Percentiles rank a stretch among this genome's conserved stretches.
phyloP scores from a whole-genome alignment of 2,888 invertebrate genomes.

The Apotomis betuletana region DNA sequence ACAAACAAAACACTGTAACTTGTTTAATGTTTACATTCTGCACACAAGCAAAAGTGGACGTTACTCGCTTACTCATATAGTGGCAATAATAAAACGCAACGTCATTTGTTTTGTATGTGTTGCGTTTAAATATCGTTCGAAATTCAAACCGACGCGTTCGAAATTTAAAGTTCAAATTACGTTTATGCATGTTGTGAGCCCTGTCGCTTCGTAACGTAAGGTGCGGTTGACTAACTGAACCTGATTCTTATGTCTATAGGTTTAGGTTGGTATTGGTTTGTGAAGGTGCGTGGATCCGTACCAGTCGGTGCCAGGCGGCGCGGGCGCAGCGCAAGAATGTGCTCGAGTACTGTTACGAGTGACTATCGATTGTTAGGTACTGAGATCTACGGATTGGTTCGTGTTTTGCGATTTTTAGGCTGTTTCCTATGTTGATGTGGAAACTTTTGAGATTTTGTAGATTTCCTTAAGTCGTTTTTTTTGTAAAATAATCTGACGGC shows the following conservation, averaged over 20 bases:
- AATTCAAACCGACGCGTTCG: slow-evolving; percentile 26
- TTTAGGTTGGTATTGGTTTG: slow-evolving; percentile 52
- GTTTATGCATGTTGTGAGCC: slow-evolving; percentile 6
- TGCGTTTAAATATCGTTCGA: slow-evolving; percentile 5
- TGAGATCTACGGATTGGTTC: slow-evolving; percentile 18
- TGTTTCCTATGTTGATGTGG: not conserved
- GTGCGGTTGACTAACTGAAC: slow-evolving; percentile 41
- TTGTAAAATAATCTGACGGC: too few species aligned
- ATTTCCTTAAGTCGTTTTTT: not conserved
- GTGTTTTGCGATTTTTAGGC: slow-evolving; percentile 25
- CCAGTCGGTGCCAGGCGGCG: slow-evolving; percentile 73
- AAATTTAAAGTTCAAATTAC: slow-evolving; percentile 40
- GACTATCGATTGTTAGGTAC: slow-evolving; percentile 55
- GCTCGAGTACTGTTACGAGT: slow-evolving; percentile 65
- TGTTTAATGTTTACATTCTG: slow-evolving; percentile 36
- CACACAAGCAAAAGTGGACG: slow-evolving; percentile 5
- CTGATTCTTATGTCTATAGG: slow-evolving; percentile 47
- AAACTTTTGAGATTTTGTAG: not conserved
- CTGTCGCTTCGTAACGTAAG: slow-evolving; percentile 42
- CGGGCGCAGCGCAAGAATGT: slow-evolving; percentile 62
- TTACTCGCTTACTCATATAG: not conserved
- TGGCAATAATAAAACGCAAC: not conserved
- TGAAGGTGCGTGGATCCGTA: slow-evolving; percentile 54
- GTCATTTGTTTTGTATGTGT: slow-evolving; percentile 26
- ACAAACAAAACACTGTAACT: slow-evolving; percentile 17